Evolutionary conservation across 2,888 invertebrate species (phyloP).

Genomic region (Euclidia mi): DNA sequence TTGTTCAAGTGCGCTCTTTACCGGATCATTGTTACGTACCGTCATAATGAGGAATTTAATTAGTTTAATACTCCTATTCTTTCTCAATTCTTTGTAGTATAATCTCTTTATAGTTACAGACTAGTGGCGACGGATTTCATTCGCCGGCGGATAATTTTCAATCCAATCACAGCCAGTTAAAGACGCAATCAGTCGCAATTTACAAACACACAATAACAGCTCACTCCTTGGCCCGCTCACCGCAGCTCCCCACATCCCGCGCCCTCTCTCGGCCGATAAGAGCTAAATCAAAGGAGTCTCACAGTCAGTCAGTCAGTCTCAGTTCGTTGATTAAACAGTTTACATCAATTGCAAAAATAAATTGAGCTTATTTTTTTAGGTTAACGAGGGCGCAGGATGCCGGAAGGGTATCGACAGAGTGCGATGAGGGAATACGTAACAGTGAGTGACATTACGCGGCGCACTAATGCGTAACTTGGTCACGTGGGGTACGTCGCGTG

Average conservation of each 20-base stretch:
- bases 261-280: background rate
- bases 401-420: background rate
- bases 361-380: constrained; percentile 6
- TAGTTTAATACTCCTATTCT: background rate
- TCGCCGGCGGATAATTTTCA: constrained; percentile 6
- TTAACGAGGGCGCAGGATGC: background rate
- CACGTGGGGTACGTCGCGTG: background rate
- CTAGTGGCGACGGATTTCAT: background rate
- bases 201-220: constrained; percentile 10
- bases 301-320: too few relatives aligned
- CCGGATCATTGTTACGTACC: constrained; percentile 20
- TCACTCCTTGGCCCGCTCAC: background rate
- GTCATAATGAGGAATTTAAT: constrained; percentile 18
- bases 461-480: background rate
- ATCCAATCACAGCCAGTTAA: constrained; percentile 17
- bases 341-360: constrained; percentile 8
- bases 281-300: constrained; percentile 10
- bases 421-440: background rate
- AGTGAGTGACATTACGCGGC: background rate
- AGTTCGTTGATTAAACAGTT: constrained; percentile 18
- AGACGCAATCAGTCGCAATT: constrained; percentile 22
- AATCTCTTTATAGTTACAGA: background rate
- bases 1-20: constrained; percentile 18
- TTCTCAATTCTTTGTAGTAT: too few relatives aligned
- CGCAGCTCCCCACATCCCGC: too few relatives aligned